Percentiles rank a stretch among this genome's conserved stretches.
phyloP scores from a whole-genome alignment of 2,113 vertebrate species.

The Porphyrio hochstetteri region DNA sequence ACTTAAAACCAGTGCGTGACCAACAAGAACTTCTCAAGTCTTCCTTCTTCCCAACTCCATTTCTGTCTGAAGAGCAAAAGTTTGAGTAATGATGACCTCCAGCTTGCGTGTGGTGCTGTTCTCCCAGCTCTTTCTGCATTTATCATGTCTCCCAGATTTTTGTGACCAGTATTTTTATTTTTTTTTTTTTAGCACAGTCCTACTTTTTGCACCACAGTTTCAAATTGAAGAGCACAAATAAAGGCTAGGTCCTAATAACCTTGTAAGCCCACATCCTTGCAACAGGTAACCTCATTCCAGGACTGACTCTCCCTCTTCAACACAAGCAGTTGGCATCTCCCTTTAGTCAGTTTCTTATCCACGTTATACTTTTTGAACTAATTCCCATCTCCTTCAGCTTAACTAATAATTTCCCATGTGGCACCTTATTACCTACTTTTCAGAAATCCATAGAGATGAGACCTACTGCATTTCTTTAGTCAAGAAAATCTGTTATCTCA shows the following conservation, averaged over 20 bases:
- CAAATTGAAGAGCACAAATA: slow-evolving; percentile 39
- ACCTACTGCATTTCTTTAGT: slow-evolving; percentile 62
- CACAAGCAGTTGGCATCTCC: slow-evolving; percentile 37
- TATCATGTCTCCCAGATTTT: not conserved
- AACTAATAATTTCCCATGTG: slow-evolving; percentile 66
- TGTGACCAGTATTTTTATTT: not conserved
- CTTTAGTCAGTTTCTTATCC: slow-evolving; percentile 44
- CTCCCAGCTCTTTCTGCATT: not conserved
- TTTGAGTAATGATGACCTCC: not conserved
- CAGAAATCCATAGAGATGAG: slow-evolving; percentile 56
- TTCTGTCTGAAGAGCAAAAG: not conserved
- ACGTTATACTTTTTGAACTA: slow-evolving; percentile 64
- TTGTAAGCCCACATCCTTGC: slow-evolving; percentile 40
- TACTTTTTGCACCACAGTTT: slow-evolving; percentile 33
- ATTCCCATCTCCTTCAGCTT: slow-evolving; percentile 57
- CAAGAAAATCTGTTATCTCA: slow-evolving; percentile 51
- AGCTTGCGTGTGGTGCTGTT: not conserved
- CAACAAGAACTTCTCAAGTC: not conserved
- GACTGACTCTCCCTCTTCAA: slow-evolving; percentile 28
- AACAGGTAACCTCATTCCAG: slow-evolving; percentile 63
- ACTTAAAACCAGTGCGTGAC: accelerated
- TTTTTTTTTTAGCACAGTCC: slow-evolving; percentile 23
- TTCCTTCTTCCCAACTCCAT: not conserved
- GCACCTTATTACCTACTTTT: slow-evolving; percentile 66
- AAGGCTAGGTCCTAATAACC: slow-evolving; percentile 53